These are phyloP conservation scores for Drosophila lacicola DNA, from an alignment of 2,888 invertebrate genomes.

Conservation along the genomic window DNA sequence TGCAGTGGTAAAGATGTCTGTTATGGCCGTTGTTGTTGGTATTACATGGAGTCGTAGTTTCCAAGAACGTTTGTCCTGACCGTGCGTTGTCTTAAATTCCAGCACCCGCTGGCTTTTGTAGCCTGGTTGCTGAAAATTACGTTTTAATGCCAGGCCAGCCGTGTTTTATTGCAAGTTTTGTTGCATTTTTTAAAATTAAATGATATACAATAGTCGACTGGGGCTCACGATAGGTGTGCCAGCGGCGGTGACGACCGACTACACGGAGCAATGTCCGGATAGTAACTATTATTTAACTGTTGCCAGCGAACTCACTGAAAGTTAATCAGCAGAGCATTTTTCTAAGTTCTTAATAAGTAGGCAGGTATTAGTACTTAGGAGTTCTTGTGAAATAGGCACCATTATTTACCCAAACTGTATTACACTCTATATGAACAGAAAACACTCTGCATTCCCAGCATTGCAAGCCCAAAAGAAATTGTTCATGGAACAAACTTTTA, in stretches of 20 bases:
- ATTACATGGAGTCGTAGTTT: constrained; percentile 4
- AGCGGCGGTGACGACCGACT: background rate
- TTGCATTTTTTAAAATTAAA: constrained; percentile 75
- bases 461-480: too few relatives aligned
- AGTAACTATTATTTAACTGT: background rate
- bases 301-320: background rate
- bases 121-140: constrained; percentile 61
- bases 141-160: constrained; percentile 65
- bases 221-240: background rate
- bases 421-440: too few relatives aligned
- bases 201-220: constrained; percentile 41
- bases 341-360: background rate
- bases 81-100: constrained; percentile 3
- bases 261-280: constrained; percentile 4
- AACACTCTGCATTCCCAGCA: too few relatives aligned
- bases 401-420: too few relatives aligned
- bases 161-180: constrained; percentile 70
- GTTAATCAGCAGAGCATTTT: background rate
- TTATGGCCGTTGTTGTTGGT: constrained; percentile 11
- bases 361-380: background rate
- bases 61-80: constrained; percentile 10
- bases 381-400: too few relatives aligned
- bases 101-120: constrained; percentile 14
- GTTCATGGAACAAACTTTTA: too few relatives aligned
- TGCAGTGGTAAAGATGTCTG: constrained; percentile 23